phyloP scores from a whole-genome alignment of 2,113 vertebrate genomes.

The Dascyllus trimaculatus region DNA sequence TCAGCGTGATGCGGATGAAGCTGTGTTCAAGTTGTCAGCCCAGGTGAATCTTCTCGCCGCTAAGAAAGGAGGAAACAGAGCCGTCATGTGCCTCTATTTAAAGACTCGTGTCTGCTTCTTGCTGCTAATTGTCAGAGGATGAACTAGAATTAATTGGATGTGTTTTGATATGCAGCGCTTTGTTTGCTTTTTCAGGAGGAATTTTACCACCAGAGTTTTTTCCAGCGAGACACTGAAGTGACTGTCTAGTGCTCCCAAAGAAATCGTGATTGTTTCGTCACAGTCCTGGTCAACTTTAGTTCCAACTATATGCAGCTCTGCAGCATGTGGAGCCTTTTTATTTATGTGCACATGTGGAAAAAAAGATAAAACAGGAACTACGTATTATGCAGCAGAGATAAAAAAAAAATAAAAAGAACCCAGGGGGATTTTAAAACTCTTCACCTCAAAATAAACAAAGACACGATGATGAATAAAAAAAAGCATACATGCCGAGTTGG shows the following conservation, averaged over 20 bases:
- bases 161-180: background rate
- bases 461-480: conserved; percentile 23
- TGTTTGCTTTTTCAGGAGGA: background rate
- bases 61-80: background rate
- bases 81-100: background rate
- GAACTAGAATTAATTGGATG: background rate
- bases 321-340: conserved; percentile 15
- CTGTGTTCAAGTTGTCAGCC: conserved; percentile 25
- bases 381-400: conserved; percentile 32
- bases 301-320: background rate
- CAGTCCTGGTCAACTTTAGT: conserved; percentile 35
- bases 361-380: conserved; percentile 37
- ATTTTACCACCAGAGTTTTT: too few species aligned
- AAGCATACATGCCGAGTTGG: background rate
- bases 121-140: background rate
- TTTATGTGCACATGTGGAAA: conserved; percentile 22
- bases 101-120: background rate
- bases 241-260: background rate
- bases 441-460: conserved; percentile 48
- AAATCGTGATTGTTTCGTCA: conserved; percentile 29
- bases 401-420: conserved; percentile 37
- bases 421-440: conserved; percentile 24
- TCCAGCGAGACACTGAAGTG: background rate
- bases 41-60: conserved; percentile 16
- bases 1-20: conserved; percentile 35